Evolutionary conservation across 2,888 invertebrate genomes (phyloP).

Genomic region (Drosophila nr. medialis): DNA sequence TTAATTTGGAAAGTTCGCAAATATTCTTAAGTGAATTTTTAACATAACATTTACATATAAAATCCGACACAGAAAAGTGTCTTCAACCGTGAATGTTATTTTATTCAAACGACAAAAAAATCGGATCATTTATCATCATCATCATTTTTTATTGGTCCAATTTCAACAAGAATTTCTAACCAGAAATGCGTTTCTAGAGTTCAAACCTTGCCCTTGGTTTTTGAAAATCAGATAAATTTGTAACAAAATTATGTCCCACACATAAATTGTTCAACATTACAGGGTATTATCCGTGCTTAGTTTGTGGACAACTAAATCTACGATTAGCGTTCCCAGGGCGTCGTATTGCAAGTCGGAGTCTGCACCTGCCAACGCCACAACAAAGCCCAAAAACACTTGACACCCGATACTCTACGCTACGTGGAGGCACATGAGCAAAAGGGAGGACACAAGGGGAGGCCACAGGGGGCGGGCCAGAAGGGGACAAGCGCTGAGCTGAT

Average conservation of each 20-base stretch:
- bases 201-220: not conserved
- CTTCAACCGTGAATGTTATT: not conserved
- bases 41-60: not conserved
- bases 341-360: conserved; percentile 51
- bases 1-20: not conserved
- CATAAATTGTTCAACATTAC: not conserved
- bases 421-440: not conserved
- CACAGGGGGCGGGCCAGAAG: conserved; percentile 5
- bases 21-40: not conserved
- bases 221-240: not conserved
- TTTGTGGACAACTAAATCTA: conserved; percentile 15
- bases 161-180: too few species aligned
- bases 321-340: conserved; percentile 64
- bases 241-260: not conserved
- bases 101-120: too few species aligned
- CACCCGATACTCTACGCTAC: conserved; percentile 45
- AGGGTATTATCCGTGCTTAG: conserved; percentile 14
- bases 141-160: too few species aligned
- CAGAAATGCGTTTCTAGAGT: not conserved
- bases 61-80: not conserved
- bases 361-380: conserved; percentile 60
- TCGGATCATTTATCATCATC: too few species aligned
- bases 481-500: conserved; percentile 5
- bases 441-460: conserved; percentile 39
- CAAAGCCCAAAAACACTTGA: conserved; percentile 52